A percentile compares a stretch with the other conserved stretches of the same genome.
Evolutionary conservation across 2,113 vertebrate genomes (phyloP).

Genomic region (Calyptomena viridis): DNA sequence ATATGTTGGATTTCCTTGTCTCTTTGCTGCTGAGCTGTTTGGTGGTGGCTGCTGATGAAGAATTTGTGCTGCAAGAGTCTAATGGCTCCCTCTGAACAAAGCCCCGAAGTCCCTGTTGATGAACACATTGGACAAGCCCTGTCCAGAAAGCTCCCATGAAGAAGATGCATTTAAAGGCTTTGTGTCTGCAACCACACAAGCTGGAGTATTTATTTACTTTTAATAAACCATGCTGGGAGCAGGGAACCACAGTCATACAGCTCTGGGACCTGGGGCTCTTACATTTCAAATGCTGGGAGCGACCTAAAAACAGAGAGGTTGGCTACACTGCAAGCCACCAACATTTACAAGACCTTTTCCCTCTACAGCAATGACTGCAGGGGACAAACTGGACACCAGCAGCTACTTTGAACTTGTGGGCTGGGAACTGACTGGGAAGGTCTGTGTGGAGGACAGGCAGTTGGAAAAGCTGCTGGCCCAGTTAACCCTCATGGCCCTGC

Average conservation of each 20-base stretch:
- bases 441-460: background rate
- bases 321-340: background rate
- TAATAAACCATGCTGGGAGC: background rate
- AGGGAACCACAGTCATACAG: background rate
- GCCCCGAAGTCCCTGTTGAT: background rate
- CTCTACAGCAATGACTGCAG: background rate
- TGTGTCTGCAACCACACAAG: conserved; percentile 9
- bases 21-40: background rate
- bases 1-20: background rate
- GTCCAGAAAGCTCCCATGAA: background rate
- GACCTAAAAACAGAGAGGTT: background rate
- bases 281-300: background rate
- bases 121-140: background rate
- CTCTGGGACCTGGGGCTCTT: background rate
- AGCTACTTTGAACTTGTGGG: background rate
- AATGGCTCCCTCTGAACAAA: background rate
- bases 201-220: background rate
- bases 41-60: background rate
- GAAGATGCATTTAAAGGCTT: conserved; percentile 34
- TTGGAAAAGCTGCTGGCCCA: background rate
- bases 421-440: background rate
- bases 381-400: background rate
- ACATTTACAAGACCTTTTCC: background rate
- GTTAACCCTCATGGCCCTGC: background rate
- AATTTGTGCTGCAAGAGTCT: background rate